These are phyloP conservation scores for Phrynosoma platyrhinos DNA, from an alignment of 2,113 vertebrate genomes.

Conservation along the genomic window DNA sequence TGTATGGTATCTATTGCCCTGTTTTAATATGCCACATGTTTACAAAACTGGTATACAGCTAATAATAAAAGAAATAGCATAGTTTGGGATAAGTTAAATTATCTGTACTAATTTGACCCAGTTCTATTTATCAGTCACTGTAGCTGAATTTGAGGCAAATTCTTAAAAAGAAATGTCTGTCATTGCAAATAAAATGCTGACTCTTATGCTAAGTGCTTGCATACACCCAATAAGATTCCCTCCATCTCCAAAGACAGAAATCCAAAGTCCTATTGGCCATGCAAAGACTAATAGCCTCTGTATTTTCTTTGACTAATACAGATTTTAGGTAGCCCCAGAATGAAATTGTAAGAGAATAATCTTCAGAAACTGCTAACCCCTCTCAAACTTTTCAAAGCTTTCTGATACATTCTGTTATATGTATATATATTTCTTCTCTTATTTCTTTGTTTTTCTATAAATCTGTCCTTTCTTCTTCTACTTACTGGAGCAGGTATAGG, in stretches of 20 bases:
- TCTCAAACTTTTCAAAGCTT: conserved; percentile 27
- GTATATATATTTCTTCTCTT: conserved; percentile 34
- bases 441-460: conserved; percentile 45
- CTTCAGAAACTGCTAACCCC: conserved; percentile 37
- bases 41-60: neutral
- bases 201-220: neutral
- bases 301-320: neutral
- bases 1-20: neutral
- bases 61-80: neutral
- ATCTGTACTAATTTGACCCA: neutral
- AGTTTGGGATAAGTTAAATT: neutral
- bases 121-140: neutral
- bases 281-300: neutral
- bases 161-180: neutral
- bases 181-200: neutral
- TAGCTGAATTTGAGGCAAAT: neutral
- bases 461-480: conserved; percentile 69
- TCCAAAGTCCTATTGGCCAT: neutral
- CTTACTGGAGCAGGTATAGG: conserved; percentile 84
- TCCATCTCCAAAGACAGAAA: neutral
- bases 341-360: conserved; percentile 3
- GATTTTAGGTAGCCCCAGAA: neutral
- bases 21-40: neutral
- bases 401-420: conserved; percentile 44
- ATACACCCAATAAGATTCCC: neutral